A percentile compares a stretch with the other conserved stretches of the same genome.
Conservation (phyloP, 1,140 invertebrate genomes). For the Anthonomus grandis region DNA sequence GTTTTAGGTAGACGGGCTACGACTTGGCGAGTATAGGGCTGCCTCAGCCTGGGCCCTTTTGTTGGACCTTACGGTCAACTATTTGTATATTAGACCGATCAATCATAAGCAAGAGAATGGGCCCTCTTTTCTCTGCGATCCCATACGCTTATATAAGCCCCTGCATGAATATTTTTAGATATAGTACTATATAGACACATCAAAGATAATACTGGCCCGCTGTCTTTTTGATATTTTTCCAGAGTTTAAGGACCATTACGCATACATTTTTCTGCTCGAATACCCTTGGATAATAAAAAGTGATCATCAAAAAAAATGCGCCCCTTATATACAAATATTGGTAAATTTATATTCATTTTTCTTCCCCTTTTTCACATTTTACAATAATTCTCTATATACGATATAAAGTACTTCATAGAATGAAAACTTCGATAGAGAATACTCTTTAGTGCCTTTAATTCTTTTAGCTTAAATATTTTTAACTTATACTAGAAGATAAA, state of each 20-base stretch:
- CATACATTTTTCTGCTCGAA: constrained; percentile 25
- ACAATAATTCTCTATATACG: no score
- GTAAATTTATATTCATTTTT: no score
- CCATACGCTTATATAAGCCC: constrained; percentile 42
- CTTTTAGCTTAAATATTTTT: no score
- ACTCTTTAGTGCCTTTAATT: no score
- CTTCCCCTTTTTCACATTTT: no score
- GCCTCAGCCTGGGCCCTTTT: constrained; percentile 34
- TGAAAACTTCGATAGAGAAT: no score
- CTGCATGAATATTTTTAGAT: constrained; percentile 38
- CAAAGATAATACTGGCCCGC: constrained; percentile 23
- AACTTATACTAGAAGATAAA: no score
- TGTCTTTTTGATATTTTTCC: constrained; percentile 25
- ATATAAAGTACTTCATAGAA: no score
- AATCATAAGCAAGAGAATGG: constrained; percentile 48
- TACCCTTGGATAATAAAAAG: constrained; percentile 25
- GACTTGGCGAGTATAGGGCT: constrained; percentile 22
- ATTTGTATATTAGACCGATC: constrained; percentile 52
- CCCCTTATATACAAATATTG: no score
- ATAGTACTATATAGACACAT: constrained; percentile 24
- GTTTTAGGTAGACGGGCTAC: constrained; percentile 41
- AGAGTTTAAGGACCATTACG: constrained; percentile 24
- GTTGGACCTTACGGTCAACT: constrained; percentile 49
- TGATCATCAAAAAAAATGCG: constrained; percentile 22
- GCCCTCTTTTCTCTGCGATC: constrained; percentile 30